Conservation (phyloP, 2,797 vertebrate genomes). For the Lutjanus argentimaculatus region DNA sequence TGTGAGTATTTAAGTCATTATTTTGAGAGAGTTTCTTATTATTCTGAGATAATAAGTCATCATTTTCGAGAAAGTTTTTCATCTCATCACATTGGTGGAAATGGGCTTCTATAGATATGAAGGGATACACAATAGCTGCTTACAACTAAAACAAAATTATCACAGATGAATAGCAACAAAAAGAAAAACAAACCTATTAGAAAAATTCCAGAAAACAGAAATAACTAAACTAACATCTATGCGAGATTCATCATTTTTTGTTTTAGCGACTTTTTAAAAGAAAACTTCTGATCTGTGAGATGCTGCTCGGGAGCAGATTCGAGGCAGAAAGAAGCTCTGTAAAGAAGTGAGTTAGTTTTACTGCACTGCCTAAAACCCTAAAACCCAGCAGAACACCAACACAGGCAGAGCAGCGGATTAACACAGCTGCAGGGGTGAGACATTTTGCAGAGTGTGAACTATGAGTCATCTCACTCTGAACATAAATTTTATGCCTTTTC, state of each 20-base stretch:
- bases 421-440: constrained; percentile 66
- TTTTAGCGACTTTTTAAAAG: not conserved
- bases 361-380: constrained; percentile 9
- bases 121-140: not conserved
- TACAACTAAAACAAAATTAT: not conserved
- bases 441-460: constrained; percentile 51
- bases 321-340: not conserved
- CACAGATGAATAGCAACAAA: not conserved
- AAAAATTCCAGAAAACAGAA: not conserved
- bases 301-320: not conserved
- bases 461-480: constrained; percentile 52
- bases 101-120: too few relatives aligned
- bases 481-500: constrained; percentile 16
- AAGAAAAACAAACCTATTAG: not conserved
- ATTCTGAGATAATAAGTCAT: too few relatives aligned
- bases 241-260: not conserved
- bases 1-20: too few relatives aligned
- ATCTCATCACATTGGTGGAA: too few relatives aligned
- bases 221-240: not conserved
- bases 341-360: constrained; percentile 27
- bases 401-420: constrained; percentile 47
- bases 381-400: constrained; percentile 40
- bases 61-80: too few relatives aligned
- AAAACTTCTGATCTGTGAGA: not conserved
- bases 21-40: too few relatives aligned